Conservation (phyloP, 1,140 invertebrate genomes). For the Drosophila paulistorum region DNA sequence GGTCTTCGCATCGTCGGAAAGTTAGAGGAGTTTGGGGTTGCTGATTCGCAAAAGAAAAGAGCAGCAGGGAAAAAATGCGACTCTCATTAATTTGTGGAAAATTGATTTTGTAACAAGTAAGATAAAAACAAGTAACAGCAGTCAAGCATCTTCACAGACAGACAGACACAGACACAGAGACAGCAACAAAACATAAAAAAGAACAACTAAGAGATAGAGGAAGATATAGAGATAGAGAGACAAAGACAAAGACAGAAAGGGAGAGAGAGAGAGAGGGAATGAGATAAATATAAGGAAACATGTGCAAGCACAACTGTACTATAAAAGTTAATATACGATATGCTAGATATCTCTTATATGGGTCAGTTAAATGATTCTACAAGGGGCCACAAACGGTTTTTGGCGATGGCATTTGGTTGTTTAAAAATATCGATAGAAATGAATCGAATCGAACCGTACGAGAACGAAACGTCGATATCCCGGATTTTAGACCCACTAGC, state of each 20-base stretch:
- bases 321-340: background rate
- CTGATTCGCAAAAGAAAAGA: constrained; percentile 36
- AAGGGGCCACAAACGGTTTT: too few relatives aligned
- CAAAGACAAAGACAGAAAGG: background rate
- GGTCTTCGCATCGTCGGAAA: background rate
- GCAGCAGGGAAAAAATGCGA: constrained; percentile 51
- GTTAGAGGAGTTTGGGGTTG: background rate
- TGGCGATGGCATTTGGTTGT: too few relatives aligned
- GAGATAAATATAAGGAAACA: background rate
- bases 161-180: background rate
- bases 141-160: constrained; percentile 8
- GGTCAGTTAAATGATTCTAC: too few relatives aligned
- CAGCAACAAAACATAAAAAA: background rate
- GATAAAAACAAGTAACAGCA: constrained; percentile 20
- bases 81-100: constrained; percentile 65
- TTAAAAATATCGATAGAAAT: too few relatives aligned
- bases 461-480: too few relatives aligned
- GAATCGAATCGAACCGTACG: too few relatives aligned
- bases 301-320: constrained; percentile 10
- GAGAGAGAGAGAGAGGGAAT: background rate
- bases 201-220: too few relatives aligned
- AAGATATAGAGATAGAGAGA: background rate
- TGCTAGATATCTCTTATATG: too few relatives aligned
- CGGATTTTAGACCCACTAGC: too few relatives aligned
- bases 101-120: constrained; percentile 59